A percentile compares a stretch with the other conserved stretches of the same genome.
These are phyloP conservation scores for Numenius phaeopus DNA, from an alignment of 2,797 vertebrate genomes.

Conservation along the genomic window DNA sequence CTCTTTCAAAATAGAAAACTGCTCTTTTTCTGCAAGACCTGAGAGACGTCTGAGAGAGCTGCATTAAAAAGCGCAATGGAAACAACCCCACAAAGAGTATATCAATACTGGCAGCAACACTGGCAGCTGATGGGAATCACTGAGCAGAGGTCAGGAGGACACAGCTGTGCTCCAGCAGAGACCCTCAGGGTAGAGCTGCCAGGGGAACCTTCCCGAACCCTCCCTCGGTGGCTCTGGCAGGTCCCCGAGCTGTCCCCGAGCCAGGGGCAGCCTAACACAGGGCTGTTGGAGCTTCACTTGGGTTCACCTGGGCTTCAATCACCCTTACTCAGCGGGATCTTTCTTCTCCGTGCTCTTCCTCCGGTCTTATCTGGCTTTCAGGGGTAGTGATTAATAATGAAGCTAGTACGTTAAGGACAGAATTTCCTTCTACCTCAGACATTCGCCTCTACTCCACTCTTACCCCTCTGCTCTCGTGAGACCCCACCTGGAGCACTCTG, in stretches of 20 bases:
- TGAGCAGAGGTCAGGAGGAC: not conserved
- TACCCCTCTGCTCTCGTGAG: too few relatives aligned
- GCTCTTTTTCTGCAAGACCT: not conserved
- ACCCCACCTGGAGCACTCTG: too few relatives aligned
- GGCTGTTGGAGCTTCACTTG: not conserved
- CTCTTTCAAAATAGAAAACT: not conserved
- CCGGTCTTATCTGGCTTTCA: not conserved
- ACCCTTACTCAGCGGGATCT: not conserved
- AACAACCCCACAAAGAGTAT: not conserved
- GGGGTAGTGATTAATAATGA: not conserved
- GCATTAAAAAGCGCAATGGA: not conserved
- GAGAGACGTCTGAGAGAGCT: not conserved
- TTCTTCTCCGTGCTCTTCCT: not conserved
- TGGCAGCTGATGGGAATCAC: not conserved
- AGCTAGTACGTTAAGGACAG: not conserved
- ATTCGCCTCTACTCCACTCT: not conserved
- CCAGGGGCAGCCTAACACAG: rapidly evolving
- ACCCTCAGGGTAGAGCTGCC: not conserved
- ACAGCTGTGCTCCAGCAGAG: not conserved
- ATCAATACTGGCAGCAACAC: not conserved
- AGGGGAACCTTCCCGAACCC: not conserved
- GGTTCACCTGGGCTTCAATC: not conserved
- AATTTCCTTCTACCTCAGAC: not conserved
- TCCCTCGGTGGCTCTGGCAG: not conserved
- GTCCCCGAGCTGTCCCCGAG: not conserved